Evolutionary conservation across 1,140 invertebrate species (phyloP).

Genomic region (Tenebrio molitor): DNA sequence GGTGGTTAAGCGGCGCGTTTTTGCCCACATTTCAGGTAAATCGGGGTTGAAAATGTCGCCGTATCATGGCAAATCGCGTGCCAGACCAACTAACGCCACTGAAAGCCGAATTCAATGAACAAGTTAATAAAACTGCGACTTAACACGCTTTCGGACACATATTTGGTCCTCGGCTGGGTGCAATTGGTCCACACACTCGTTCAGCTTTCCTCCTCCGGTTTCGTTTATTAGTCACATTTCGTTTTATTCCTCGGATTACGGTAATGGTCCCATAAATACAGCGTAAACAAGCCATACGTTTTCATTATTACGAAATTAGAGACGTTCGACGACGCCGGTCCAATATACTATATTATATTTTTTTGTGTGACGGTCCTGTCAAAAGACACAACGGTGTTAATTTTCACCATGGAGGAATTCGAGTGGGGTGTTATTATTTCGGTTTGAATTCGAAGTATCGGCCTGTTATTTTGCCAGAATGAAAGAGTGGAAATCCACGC

Average conservation of each 20-base stretch:
- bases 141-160: no score
- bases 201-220: no score
- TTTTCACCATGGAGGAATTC: neutral
- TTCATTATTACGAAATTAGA: neutral
- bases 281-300: no score
- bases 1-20: neutral
- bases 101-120: no score
- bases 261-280: no score
- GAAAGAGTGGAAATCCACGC: slow-evolving; percentile 33
- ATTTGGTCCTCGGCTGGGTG: no score
- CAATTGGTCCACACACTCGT: no score
- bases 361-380: neutral
- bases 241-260: neutral
- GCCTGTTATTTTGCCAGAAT: slow-evolving; percentile 13
- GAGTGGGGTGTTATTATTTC: neutral
- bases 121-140: no score
- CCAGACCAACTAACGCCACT: no score
- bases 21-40: neutral
- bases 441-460: neutral
- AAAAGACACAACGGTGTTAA: neutral
- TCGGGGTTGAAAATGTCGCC: slow-evolving; percentile 14
- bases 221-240: no score
- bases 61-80: no score
- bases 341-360: no score
- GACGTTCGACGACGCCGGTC: neutral